A percentile compares a stretch with the other conserved stretches of the same genome.
phyloP scores from a whole-genome alignment of 2,113 vertebrate species.

The Chlamydotis undulata region DNA sequence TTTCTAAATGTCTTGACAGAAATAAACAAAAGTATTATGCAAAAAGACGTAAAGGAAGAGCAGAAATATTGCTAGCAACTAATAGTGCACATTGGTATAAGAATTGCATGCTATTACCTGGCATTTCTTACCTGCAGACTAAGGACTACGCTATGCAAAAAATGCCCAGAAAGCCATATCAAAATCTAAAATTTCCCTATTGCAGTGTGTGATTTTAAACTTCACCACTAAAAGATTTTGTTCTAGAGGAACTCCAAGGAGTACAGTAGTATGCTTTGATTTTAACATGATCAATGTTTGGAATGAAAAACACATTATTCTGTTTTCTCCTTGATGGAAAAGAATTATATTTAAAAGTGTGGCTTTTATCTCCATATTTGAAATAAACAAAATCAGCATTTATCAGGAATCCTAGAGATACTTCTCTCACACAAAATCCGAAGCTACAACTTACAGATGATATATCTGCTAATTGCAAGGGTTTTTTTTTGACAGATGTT shows the following conservation, averaged over 20 bases:
- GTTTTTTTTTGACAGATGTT: constrained; percentile 79
- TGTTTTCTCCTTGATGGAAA: constrained; percentile 1
- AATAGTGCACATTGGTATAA: not conserved
- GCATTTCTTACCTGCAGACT: not conserved
- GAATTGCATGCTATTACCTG: not conserved
- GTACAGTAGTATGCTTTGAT: not conserved
- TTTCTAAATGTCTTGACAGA: not conserved
- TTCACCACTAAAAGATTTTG: not conserved
- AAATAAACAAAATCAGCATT: constrained; percentile 6
- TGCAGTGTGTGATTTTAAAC: not conserved
- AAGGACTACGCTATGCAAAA: not conserved
- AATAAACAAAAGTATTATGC: not conserved
- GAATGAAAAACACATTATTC: not conserved
- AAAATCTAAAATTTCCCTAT: not conserved
- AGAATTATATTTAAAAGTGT: not conserved
- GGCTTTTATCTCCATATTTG: constrained; percentile 17
- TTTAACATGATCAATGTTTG: not conserved
- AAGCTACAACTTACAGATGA: constrained; percentile 56
- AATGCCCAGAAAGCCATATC: not conserved
- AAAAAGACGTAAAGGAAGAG: not conserved
- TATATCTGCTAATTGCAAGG: constrained; percentile 74
- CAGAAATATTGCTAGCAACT: not conserved
- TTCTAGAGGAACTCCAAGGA: not conserved
- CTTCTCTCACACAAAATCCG: constrained; percentile 42
- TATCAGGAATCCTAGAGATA: constrained; percentile 34